Base-by-base conservation (phyloP, 2,888 invertebrate genomes). In the Colletes collaris region DNA sequence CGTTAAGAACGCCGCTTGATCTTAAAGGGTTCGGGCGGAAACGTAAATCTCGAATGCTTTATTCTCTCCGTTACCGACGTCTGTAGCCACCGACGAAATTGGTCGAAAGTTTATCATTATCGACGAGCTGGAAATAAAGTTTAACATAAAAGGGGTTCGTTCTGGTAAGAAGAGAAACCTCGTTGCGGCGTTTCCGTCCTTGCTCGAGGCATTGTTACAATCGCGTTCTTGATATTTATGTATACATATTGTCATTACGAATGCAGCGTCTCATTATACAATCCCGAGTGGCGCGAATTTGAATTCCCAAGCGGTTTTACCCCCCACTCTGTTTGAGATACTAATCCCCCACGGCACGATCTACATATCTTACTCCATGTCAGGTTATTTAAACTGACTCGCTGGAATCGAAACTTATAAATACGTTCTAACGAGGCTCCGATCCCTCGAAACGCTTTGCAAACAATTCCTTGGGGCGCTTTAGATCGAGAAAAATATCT, bases 191-290 rank as follows among this genome's bases (percentile, higher is more conserved):
- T 27, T 53, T 46, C n/a, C 37, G 4, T 4, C 11, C 46, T 40
- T 3, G 11, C 1, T 19, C 40, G 3, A 19, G 5, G 3, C n/a
- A 49, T 44, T 16, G 49, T 53, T 49, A 46, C 60, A 62, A 74
- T 70, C 55, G 53, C 11, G 71, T 4, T n/a, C 37, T 74, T 70
- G 49, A 74, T 74, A 70, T 74, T 70, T 76, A 76, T 60, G 53
- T 40, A 8, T 27, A 10, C 37, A 10, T 13, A 27, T 60, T 65
- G 44, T 59, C 49, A 27, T 46, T 5, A 7, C 27, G 10, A 10
- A 55, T 11, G 49, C 27, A 5, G n/a, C n/a, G 60, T 46, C 58
- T 50, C 60, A 11, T 49, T 53, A 67, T 53, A 37, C 40, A 37
- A 4, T 10, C 46, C 37, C 27, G 10, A 55, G 58, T 49, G 16